Conservation (phyloP, 2,797 vertebrate genomes). For the Apogon talboti region DNA sequence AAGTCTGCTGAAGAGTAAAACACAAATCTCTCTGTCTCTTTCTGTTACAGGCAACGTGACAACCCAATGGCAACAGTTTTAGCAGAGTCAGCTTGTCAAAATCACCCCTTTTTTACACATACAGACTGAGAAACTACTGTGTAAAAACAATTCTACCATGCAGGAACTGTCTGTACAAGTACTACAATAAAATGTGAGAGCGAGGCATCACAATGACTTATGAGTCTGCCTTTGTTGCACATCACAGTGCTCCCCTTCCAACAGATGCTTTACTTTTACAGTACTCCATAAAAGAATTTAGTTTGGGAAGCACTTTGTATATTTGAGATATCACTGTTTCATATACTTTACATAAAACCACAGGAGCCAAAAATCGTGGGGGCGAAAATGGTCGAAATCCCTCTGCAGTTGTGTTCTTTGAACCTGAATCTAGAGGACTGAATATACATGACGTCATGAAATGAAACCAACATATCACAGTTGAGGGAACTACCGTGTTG, state of each 20-base stretch:
- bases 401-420: too few species aligned
- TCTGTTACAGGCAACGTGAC: constrained; percentile 10
- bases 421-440: too few species aligned
- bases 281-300: too few species aligned
- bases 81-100: constrained; percentile 4
- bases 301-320: neutral
- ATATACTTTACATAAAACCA: too few species aligned
- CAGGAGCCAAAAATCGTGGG: too few species aligned
- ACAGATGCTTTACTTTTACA: too few species aligned
- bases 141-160: neutral
- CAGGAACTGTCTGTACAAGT: constrained; percentile 3
- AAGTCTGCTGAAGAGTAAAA: constrained; percentile 22
- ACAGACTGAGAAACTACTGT: neutral
- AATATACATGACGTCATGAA: too few species aligned
- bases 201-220: constrained; percentile 3
- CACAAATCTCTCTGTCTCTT: constrained; percentile 8
- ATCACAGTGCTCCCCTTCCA: too few species aligned
- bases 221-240: neutral
- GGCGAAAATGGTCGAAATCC: too few species aligned
- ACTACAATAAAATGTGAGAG: constrained; percentile 13
- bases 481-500: too few species aligned
- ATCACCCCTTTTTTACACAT: constrained; percentile 8
- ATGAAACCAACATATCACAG: too few species aligned
- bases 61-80: constrained; percentile 18
- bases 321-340: too few species aligned